Evolutionary conservation across 2,797 vertebrate genomes (phyloP), one percentile per base, ranked within the genome.

Genomic region (Dendrocincla tyrannina): DNA sequence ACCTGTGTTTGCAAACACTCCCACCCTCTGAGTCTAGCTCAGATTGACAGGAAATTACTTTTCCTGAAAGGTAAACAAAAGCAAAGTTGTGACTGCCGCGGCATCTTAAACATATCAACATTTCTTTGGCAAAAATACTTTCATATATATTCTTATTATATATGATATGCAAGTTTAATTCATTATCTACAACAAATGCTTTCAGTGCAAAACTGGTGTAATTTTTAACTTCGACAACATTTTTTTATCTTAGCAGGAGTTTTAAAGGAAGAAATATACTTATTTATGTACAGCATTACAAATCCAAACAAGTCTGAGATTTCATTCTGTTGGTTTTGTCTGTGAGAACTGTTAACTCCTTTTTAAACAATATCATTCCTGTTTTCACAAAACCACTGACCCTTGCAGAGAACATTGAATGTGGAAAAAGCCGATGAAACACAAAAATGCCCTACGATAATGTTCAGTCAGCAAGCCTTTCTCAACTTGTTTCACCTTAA

Each of bases 11-110:
- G 44, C 41, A 96, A 96, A 91, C 32, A 39, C 47, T 82, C 53
- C 47, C 25, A 79, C 63, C 22, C 24, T 88, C 59, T 4, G 2
- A 91, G 33, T 55, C 33, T 91, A 88, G 50, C 56, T 64, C 73
- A 91, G 67, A 94, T 74, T 73, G 63, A 68, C 73, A 88, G 73
- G 81, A 96, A 95, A 96, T 87, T 68, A 59, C 63, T 88, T 95
- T 89, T 89, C 49, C 80, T 89, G 69, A 85, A 91, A 86, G 0
- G 4, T 72, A 53, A 95, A 90, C 72, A 90, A 73, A 79, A 62
- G 23, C 50, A 32, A 30, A 88, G 39, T 44, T 81, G 30, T 86
- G 50, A 18, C 42, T 74, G 33, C 42, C 13, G 44, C 35, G 53
- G 19, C 2, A 0, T 41, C 39, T 70, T 67, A 62, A 82, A 6